Evolutionary conservation across 2,888 invertebrate species (phyloP).

Genomic region (Sminthurinus aureus): DNA sequence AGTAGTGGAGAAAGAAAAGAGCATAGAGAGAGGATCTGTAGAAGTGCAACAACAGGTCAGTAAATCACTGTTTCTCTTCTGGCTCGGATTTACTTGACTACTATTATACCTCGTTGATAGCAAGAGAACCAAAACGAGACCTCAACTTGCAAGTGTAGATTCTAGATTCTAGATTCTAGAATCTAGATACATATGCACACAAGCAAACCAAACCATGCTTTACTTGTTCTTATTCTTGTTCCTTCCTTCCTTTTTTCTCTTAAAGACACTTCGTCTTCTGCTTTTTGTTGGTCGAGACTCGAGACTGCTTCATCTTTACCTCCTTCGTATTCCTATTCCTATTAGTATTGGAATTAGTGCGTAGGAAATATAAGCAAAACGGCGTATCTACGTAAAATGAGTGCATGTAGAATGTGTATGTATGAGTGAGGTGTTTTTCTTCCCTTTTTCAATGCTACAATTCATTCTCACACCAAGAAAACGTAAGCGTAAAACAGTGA

Average conservation of each 20-base stretch:
- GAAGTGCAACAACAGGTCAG: conserved; percentile 52
- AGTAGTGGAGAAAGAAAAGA: conserved; percentile 20
- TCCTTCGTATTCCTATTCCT: too few relatives aligned
- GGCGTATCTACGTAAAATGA: not conserved
- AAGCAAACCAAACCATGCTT: not conserved
- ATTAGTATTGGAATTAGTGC: too few relatives aligned
- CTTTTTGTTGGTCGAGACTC: not conserved
- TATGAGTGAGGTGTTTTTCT: conserved; percentile 29
- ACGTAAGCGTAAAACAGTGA: not conserved
- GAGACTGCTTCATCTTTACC: conserved; percentile 9
- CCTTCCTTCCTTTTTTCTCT: conserved; percentile 13
- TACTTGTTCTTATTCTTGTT: conserved; percentile 16
- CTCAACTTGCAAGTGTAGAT: not conserved
- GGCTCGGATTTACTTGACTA: conserved; percentile 47
- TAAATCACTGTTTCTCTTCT: conserved; percentile 52
- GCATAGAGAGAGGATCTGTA: conserved; percentile 27
- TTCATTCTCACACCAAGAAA: conserved; percentile 38
- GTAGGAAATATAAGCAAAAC: too few relatives aligned
- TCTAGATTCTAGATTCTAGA: too few relatives aligned
- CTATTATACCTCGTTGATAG: conserved; percentile 42
- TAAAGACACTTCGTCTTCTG: not conserved
- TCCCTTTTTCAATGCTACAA: conserved; percentile 27
- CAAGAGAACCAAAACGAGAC: conserved; percentile 30
- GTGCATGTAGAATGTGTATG: conserved; percentile 4
- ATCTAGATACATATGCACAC: not conserved